These are phyloP conservation scores for Spisula solida DNA, from an alignment of 2,888 invertebrate genomes.

Conservation along the genomic window DNA sequence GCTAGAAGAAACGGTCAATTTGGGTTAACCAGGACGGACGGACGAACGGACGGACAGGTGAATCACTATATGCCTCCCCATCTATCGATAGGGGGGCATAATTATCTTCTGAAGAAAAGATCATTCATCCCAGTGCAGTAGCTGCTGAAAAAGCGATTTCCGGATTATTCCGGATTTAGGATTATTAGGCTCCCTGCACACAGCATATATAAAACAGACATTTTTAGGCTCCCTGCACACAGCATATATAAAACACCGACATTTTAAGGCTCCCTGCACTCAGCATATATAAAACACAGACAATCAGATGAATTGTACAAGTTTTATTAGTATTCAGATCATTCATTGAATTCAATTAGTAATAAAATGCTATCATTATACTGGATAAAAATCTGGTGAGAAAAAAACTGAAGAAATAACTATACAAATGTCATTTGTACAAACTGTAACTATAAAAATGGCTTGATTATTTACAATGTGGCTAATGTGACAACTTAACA, in stretches of 20 bases:
- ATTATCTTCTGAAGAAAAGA: too few species aligned
- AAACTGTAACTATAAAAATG: constrained; percentile 40
- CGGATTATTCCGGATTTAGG: too few species aligned
- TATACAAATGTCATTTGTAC: constrained; percentile 37
- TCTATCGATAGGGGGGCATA: too few species aligned
- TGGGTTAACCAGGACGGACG: too few species aligned
- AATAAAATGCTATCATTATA: constrained; percentile 52
- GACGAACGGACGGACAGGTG: too few species aligned
- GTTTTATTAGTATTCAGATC: constrained; percentile 58
- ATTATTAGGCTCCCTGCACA: too few species aligned
- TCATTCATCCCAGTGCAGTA: too few species aligned
- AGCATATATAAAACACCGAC: background rate
- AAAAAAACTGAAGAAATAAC: constrained; percentile 40
- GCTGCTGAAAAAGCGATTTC: too few species aligned
- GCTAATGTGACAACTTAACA: constrained; percentile 34
- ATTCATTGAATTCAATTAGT: constrained; percentile 45
- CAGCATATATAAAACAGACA: background rate
- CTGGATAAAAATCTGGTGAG: constrained; percentile 38
- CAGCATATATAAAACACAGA: background rate
- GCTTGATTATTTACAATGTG: constrained; percentile 36
- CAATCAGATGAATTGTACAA: constrained; percentile 21
- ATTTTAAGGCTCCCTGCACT: too few species aligned
- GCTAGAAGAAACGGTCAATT: too few species aligned
- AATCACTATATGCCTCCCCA: too few species aligned
- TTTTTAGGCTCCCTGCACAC: too few species aligned